phyloP scores from a whole-genome alignment of 2,888 invertebrate genomes.

The Hymenopus coronatus region DNA sequence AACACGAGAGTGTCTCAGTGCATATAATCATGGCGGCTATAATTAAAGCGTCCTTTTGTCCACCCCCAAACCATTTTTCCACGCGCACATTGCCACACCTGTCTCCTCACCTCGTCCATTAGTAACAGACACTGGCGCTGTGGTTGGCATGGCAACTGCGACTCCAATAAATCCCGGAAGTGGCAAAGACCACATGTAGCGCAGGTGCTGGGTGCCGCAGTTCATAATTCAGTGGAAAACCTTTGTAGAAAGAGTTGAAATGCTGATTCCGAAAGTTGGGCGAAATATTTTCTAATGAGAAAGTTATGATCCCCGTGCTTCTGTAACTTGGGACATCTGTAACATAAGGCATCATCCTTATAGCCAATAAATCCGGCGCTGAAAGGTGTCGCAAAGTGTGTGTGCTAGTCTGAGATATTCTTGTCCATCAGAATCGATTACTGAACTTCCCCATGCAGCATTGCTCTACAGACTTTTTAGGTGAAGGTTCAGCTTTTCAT shows the following conservation, averaged over 20 bases:
- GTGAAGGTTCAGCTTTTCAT: too few relatives aligned
- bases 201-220: background rate
- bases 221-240: background rate
- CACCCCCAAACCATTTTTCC: background rate
- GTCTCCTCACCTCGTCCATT: background rate
- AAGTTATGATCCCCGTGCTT: too few relatives aligned
- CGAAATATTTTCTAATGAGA: background rate
- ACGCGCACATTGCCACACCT: background rate
- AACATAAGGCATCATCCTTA: too few relatives aligned
- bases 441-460: too few relatives aligned
- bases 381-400: too few relatives aligned
- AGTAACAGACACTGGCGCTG: background rate
- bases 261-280: background rate
- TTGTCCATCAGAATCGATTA: too few relatives aligned
- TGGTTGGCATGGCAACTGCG: background rate
- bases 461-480: too few relatives aligned
- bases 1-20: background rate
- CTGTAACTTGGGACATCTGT: too few relatives aligned
- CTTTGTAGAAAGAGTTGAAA: background rate
- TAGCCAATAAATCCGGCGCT: too few relatives aligned
- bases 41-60: background rate
- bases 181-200: background rate
- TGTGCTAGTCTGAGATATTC: too few relatives aligned
- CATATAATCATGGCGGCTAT: background rate
- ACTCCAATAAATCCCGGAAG: background rate